Conservation (phyloP, 2,888 invertebrate species). For the Apamea sordens region DNA sequence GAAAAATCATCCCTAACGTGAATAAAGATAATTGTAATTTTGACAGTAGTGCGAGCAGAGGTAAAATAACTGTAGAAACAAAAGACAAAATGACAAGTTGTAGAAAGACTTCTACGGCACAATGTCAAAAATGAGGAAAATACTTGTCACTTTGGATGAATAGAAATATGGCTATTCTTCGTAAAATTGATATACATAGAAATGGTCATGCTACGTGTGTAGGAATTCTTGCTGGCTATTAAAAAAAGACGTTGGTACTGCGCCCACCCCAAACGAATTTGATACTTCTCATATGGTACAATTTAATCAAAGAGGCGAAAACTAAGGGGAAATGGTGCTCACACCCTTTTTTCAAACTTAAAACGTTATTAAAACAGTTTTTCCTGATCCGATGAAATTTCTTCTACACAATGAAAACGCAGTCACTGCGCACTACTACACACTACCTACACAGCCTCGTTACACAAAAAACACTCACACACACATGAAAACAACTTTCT, state of each 20-base stretch:
- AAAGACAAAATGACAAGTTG: neutral
- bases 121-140: neutral
- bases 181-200: neutral
- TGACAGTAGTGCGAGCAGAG: too few relatives aligned
- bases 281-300: neutral
- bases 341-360: neutral
- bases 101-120: neutral
- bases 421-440: neutral
- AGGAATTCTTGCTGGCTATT: too few relatives aligned
- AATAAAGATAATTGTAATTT: too few relatives aligned
- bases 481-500: slow-evolving; percentile 24
- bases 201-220: neutral
- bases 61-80: too few relatives aligned
- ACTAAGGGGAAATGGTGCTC: fast-evolving
- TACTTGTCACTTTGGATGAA: neutral
- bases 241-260: neutral
- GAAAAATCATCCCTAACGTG: too few relatives aligned
- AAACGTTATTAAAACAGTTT: neutral
- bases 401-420: neutral
- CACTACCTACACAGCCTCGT: neutral
- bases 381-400: neutral
- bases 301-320: neutral
- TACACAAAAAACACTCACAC: neutral
- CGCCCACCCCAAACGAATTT: neutral
- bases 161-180: too few relatives aligned